Conservation (phyloP, 2,888 invertebrate species). For the Oscheius sp. region DNA sequence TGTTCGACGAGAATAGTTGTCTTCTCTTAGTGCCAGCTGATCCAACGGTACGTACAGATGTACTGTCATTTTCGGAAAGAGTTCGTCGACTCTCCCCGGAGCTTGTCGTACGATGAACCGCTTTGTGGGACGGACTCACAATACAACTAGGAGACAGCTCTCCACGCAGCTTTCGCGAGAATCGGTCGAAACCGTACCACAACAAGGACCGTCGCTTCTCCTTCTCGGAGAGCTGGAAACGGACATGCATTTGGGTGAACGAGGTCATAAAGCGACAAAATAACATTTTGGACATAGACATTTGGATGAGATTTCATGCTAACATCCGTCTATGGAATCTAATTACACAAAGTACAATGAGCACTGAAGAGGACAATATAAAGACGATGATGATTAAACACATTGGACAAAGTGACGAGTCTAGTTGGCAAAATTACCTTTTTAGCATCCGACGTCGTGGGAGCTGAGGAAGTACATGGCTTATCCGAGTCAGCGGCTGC, state of each 20-base stretch:
- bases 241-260: conserved; percentile 28
- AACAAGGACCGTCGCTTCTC: conserved; percentile 58
- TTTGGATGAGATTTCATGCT: too few species aligned
- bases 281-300: too few species aligned
- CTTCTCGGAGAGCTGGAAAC: conserved; percentile 39
- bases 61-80: conserved; percentile 11
- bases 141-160: conserved; percentile 27
- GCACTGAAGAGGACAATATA: not conserved
- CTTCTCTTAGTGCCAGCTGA: conserved; percentile 58
- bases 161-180: conserved; percentile 44
- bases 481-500: conserved; percentile 21
- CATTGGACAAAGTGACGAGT: not conserved
- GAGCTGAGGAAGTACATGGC: conserved; percentile 22
- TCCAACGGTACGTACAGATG: conserved; percentile 46
- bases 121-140: conserved; percentile 27
- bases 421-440: conserved; percentile 14
- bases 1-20: conserved; percentile 52
- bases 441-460: conserved; percentile 26
- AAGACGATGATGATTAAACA: not conserved
- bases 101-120: conserved; percentile 31
- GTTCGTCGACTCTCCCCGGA: conserved; percentile 24
- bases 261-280: not conserved
- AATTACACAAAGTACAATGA: conserved; percentile 1
- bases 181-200: conserved; percentile 62
- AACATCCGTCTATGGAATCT: too few species aligned